These are phyloP conservation scores for Tinamus guttatus DNA, from an alignment of 2,113 vertebrate genomes.

Conservation along the genomic window DNA sequence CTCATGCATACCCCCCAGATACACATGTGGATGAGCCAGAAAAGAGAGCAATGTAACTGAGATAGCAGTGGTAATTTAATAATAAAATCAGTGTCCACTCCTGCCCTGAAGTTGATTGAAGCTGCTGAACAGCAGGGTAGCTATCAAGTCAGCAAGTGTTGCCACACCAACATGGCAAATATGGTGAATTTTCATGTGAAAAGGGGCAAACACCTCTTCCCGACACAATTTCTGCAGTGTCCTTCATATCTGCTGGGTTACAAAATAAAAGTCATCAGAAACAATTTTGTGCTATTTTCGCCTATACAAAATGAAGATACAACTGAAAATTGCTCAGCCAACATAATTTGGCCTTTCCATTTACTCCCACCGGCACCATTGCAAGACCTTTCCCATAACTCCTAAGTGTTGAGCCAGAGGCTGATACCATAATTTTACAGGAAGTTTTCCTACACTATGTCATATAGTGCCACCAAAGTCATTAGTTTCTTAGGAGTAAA, in stretches of 20 bases:
- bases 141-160: neutral
- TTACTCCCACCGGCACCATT: neutral
- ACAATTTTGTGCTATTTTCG: neutral
- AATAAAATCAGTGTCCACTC: neutral
- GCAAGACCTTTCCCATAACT: neutral
- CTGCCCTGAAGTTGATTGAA: neutral
- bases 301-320: neutral
- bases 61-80: neutral
- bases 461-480: neutral
- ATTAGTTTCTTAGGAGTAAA: neutral
- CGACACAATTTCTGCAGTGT: neutral
- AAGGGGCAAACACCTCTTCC: neutral
- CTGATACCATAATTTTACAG: neutral
- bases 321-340: neutral
- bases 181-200: neutral
- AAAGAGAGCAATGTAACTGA: neutral
- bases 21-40: neutral
- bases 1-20: neutral
- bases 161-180: accelerated
- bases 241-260: neutral
- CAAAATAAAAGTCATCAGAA: neutral
- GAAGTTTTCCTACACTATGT: neutral
- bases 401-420: neutral
- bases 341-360: neutral
- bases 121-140: neutral